Base-by-base conservation (phyloP, 2,888 invertebrate genomes). In the Steinernema carpocapsae region DNA sequence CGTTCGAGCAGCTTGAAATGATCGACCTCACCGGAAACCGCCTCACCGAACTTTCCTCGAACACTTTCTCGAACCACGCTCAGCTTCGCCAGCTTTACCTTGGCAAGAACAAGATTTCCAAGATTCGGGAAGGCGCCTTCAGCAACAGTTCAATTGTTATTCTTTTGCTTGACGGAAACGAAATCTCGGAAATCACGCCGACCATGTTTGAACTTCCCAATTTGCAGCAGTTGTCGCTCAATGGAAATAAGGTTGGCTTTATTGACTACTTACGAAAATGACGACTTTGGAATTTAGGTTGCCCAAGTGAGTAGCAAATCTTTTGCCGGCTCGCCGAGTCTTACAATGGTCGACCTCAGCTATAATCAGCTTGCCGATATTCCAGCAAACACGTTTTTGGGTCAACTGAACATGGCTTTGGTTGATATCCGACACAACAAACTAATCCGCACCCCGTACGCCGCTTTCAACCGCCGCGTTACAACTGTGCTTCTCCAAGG, bases 401-500 rank as follows among this genome's bases (percentile, higher is more conserved):
- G 84, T n/a, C 87, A 87, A 72, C 78, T 84, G 26, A 87, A 85
- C 71, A 75, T 88, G 43, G 79, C 87, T 10, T 78, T 88, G 17
- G 82, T 88, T 29, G 87, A 87, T 76, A 73, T 87, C 64, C 83
- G 83, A 74, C 64, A 73, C 45, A 87, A 87, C 79, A 82, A 84
- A 70, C 70, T 87, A 17, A 46, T 77, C 22, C 79, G 82, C 59
- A 84, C 84, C 0, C 87, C 87, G 7, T 87, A 86, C 73, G 77
- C 80, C 19, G 86, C 88, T 0, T 87, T 87, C 79, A 87, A 86
- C 74, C 76, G 84, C 46, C 74, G 87, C 24, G 82, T 85, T 7
- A 83, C 83, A 71, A 87, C 87, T 12, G 86, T 87, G 19, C 71
- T 88, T 29, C 77, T 87, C 14, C 85, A 88, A 79, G 87, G 87